Base-by-base conservation (phyloP, 1,140 invertebrate genomes). In the Macrostomum lignano region DNA sequence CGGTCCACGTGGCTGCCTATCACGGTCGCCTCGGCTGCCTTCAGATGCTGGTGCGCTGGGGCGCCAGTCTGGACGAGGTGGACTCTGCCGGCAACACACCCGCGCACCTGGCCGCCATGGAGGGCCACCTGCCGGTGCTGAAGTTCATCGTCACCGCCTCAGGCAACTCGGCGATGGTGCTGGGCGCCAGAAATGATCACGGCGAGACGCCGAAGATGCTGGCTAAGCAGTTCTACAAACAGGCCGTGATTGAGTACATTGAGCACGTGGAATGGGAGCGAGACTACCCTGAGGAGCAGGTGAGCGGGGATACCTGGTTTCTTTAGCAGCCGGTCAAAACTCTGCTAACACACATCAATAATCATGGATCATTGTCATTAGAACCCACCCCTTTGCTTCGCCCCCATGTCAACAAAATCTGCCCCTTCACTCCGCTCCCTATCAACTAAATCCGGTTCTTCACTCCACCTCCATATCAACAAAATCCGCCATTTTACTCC, bases 171-270 rank as follows among this genome's bases (percentile, higher is more conserved):
- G 39, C 39, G 7, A 43, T 49, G 32, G 42, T 55, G 1, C 38
- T 56, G 5, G 45, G 46, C 6, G 55, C 52, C 1, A 42, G 53
- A 13, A 59, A 58, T 33, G 51, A 59, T 36, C 49, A 58, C 30
- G 55, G 55, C 1, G 56, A 59, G 34, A 55, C 52, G 13, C 51
- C 56, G 1, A 51, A 51, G 36, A 53, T 51, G 36, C 38, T 59
- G n/a, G 52, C 55, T 1, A 48, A 55, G 26, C 49, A 51, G 40
- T 59, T 56, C 38, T 57, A 54, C 41, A 58, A 58, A 35, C 45
- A 52, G 11, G 38, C 47, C 32, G 42, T 57, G 15, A 41, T 55
- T 17, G 49, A 57, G 13, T 59, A 58, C 40, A 52, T 59, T 17
- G 44, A 46, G 36, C 48, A 47, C 10, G 47, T 58, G 31, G 50